Evolutionary conservation across 1,140 invertebrate species (phyloP), one percentile per base, ranked within the genome.

Genomic region (Olivierus martensii): DNA sequence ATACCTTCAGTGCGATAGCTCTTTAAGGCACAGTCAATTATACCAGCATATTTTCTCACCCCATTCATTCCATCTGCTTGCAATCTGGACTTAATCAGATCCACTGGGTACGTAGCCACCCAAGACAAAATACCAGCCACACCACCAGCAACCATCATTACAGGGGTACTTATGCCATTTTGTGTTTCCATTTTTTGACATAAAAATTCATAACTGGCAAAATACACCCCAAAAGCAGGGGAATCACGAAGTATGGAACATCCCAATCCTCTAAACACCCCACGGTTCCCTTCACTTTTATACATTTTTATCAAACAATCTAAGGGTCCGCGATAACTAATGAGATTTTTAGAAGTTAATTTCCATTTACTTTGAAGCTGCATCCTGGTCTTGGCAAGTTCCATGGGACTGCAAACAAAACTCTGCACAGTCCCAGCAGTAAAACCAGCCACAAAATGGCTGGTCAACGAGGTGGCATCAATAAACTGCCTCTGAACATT

Each of bases 71-170:
- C 73, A 62, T 91, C 84, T 4, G 81, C 80, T 71, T 95, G 90
- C 34, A 91, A 68, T 44, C 87, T 73, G 0, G 89, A 87, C 66
- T 95, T 95, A 6, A 94, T 71, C 0, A 93, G 83, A 67, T 95
- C 91, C 2, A 89, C 65, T 0, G 91, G 91, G 65, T 92, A 94
- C 2, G 81, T 77, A 2, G 85, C 58, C 0, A 88, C 58, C 91
- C 91, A 95, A 0, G 88, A 92, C 0, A 78, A 62, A 19, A 78
- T 75, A n/a, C 90, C 88, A 1, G 87, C 85, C 1, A 80, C 43
- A 4, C 90, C 89, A 15, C 89, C 89, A 22, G 41, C 17, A 0
- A 83, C 83, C 63, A 87, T 79, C 39, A 68, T 73, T 2, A 68
- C 51, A 0, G 79, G 79, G 3, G 70, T 68, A 14, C 71, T 14